These are phyloP conservation scores for Dicrurus megarhynchus DNA, from an alignment of 2,113 vertebrate genomes.

Conservation along the genomic window DNA sequence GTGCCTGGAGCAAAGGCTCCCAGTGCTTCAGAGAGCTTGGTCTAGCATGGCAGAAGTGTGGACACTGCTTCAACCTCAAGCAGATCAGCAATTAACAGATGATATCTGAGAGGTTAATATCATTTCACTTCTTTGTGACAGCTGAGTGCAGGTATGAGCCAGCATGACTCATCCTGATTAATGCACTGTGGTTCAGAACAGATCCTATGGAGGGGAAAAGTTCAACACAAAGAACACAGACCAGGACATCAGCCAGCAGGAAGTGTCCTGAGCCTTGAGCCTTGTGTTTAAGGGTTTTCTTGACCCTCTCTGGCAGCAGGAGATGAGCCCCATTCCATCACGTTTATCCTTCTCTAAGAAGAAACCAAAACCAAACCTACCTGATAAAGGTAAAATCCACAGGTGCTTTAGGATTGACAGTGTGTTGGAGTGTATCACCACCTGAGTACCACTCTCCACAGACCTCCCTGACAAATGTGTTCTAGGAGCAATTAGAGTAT, in stretches of 20 bases:
- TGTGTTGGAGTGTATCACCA: neutral
- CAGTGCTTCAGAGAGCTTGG: neutral
- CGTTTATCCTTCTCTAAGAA: neutral
- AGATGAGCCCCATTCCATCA: neutral
- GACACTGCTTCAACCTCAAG: neutral
- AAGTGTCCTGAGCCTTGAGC: neutral
- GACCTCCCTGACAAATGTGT: neutral
- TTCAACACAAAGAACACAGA: neutral
- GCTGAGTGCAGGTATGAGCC: neutral
- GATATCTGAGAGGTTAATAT: neutral
- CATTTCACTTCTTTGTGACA: neutral
- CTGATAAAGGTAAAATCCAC: neutral
- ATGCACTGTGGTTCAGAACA: neutral
- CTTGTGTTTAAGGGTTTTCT: neutral
- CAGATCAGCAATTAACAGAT: neutral
- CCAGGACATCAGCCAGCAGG: neutral
- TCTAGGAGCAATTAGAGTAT: neutral
- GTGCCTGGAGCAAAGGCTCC: neutral
- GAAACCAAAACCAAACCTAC: neutral
- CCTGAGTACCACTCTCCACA: neutral
- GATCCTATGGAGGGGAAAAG: accelerated
- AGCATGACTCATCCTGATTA: neutral
- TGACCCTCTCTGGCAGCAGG: neutral
- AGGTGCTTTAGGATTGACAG: neutral
- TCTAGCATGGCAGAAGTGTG: neutral